Evolutionary conservation across 2,113 vertebrate species (phyloP).

Genomic region (Dromaius novaehollandiae): DNA sequence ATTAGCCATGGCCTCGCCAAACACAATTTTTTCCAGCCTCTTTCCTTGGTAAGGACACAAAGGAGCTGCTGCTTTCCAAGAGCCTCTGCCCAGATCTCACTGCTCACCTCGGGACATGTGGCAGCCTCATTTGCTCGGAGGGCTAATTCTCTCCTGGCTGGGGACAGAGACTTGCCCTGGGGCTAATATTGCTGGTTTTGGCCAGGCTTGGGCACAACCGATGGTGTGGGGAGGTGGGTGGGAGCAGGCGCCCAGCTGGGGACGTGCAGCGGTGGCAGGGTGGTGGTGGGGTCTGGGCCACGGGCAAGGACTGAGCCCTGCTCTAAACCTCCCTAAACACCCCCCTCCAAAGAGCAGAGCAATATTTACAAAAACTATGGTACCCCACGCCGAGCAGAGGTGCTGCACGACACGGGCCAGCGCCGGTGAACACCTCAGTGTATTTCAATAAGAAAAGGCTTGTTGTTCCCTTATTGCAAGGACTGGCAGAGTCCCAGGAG

Average conservation of each 20-base stretch:
- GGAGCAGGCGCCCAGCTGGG: no score
- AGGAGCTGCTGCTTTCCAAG: neutral
- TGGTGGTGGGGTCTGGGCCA: no score
- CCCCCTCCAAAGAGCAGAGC: fast-evolving
- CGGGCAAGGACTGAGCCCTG: neutral
- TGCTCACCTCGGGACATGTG: neutral
- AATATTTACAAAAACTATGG: neutral
- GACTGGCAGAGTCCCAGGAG: neutral
- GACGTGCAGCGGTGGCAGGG: neutral
- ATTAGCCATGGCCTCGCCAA: neutral
- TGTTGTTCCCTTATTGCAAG: neutral
- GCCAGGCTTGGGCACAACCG: no score
- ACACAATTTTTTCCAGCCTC: neutral
- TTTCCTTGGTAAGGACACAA: neutral
- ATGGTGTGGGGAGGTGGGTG: no score
- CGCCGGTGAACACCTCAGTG: neutral
- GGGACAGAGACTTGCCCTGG: neutral
- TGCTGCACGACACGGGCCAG: neutral
- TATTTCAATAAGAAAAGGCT: neutral
- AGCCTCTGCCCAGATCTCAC: neutral
- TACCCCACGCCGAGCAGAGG: fast-evolving
- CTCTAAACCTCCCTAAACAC: neutral
- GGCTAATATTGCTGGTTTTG: no score
- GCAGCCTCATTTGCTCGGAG: neutral
- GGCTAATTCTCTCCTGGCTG: neutral